Base-by-base conservation (phyloP, 1,140 invertebrate species). In the Cephus cinctus region DNA sequence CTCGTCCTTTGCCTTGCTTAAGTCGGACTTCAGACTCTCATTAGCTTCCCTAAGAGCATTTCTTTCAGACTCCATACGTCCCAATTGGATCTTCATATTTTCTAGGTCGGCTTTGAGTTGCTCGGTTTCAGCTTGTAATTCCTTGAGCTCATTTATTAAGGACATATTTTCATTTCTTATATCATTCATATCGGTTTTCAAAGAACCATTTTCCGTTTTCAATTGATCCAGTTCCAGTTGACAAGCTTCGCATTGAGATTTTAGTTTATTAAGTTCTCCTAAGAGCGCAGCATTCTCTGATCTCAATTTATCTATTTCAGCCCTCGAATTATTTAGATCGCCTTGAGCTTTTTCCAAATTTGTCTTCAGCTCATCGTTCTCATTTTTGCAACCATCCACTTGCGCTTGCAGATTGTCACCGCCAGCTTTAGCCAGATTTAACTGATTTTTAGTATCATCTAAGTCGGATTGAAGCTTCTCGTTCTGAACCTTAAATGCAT, bases 401-500 rank as follows among this genome's bases (percentile, higher is more conserved):
- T 46, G 25, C 22, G 35, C 45, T 52, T 46, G 19, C 11, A 52
- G 43, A n/a, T n/a, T n/a, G n/a, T n/a, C n/a, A n/a, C n/a, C 12
- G 8, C 12, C 27, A 30, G 27, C 27, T n/a, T 36, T 36, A 11
- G 34, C 34, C 34, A 8, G 14, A 14, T 36, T 15, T 4, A 36
- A 18, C 14, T 36, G 14, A 14, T n/a, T n/a, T n/a, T n/a, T n/a
- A n/a, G n/a, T n/a, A 15, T 18, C 6, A 12, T 36, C 34, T 12
- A 15, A 15, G 11, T 36, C 34, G 9, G 8, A 12, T 36, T 14
- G 14, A 9, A 36, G 34, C 14, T 36, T 36, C 34, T 16, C 3
- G 34, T 36, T 36, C n/a, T n/a, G n/a, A n/a, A n/a, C n/a, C n/a
- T n/a, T n/a, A n/a, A n/a, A n/a, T 20, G 9, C 21, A n/a, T 42